Base-by-base conservation (phyloP, 2,888 invertebrate genomes). In the Himalopsyche tibetana region DNA sequence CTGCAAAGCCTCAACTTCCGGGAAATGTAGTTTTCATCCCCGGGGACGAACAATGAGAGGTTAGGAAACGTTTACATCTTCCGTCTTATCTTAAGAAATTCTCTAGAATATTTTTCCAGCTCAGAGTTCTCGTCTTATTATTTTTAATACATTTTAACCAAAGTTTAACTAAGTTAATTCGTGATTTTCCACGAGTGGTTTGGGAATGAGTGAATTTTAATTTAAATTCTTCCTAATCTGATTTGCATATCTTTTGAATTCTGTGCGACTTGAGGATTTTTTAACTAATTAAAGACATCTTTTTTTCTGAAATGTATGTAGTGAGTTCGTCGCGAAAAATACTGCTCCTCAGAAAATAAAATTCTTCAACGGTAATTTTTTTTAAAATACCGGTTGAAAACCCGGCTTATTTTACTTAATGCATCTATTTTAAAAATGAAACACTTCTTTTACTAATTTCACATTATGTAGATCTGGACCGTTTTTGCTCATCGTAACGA, bases 161-260 rank as follows among this genome's bases (percentile, higher is more conserved):
- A 74, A 74, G 74, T 74, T 74, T 74, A 38, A 74, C 74, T 74
- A 36, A 74, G 74, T 74, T 74, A 74, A 74, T 74, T 74, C 74
- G 74, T 74, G 74, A 74, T 74, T 74, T 74, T 74, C 74, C 74
- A 74, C 74, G 74, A 74, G 74, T 74, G 74, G 74, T 74, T 74
- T 74, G 74, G 74, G 74, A 74, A 19, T 74, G 74, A 74, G 74
- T 74, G 74, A 74, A 74, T 74, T 74, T 74, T 74, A 74, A 74
- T 74, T 74, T 74, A 38, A 74, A 74, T 74, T 74, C 74, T 15
- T 36, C 28, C 74, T 74, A 74, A 74, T 74, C 74, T 74, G 74
- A 74, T 74, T 74, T 74, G 74, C 74, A 74, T 74, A 74, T 74
- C 74, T 74, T 74, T 74, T 74, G 74, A 38, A 74, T 74, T 74